Percentiles rank a stretch among this genome's conserved stretches.
These are phyloP conservation scores for Sitobion miscanthi DNA, from an alignment of 1,140 invertebrate genomes.

Conservation along the genomic window DNA sequence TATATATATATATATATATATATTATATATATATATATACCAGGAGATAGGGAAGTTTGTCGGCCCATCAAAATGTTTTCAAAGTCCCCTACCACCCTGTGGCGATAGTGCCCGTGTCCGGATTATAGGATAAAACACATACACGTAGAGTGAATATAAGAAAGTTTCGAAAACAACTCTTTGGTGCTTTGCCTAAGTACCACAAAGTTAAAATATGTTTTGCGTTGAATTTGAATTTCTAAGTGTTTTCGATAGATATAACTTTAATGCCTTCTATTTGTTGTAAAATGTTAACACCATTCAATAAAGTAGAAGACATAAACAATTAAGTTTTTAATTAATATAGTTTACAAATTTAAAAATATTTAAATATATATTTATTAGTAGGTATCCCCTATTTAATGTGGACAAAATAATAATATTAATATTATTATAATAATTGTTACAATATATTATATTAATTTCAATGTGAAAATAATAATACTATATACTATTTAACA, in stretches of 20 bases:
- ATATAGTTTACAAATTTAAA: neutral
- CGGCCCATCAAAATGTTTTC: conserved; percentile 52
- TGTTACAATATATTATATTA: neutral
- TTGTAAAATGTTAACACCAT: neutral
- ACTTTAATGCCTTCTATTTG: neutral
- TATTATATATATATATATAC: neutral
- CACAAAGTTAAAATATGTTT: conserved; percentile 41
- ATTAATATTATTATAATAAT: neutral
- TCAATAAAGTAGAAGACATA: neutral
- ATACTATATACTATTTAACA: neutral
- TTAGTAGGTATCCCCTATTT: neutral
- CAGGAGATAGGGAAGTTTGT: conserved; percentile 34
- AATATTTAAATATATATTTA: neutral
- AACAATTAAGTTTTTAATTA: neutral
- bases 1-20: neutral
- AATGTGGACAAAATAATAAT: neutral
- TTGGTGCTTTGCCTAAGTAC: neutral
- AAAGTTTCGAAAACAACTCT: conserved; percentile 24
- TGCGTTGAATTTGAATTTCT: conserved; percentile 1
- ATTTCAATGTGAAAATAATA: neutral
- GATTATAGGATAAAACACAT: conserved; percentile 41
- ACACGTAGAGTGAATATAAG: conserved; percentile 25
- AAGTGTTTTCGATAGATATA: neutral
- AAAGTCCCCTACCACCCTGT: conserved; percentile 25
- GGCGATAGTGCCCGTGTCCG: conserved; percentile 32